phyloP scores from a whole-genome alignment of 1,140 invertebrate genomes.

The Berghia stephanieae region DNA sequence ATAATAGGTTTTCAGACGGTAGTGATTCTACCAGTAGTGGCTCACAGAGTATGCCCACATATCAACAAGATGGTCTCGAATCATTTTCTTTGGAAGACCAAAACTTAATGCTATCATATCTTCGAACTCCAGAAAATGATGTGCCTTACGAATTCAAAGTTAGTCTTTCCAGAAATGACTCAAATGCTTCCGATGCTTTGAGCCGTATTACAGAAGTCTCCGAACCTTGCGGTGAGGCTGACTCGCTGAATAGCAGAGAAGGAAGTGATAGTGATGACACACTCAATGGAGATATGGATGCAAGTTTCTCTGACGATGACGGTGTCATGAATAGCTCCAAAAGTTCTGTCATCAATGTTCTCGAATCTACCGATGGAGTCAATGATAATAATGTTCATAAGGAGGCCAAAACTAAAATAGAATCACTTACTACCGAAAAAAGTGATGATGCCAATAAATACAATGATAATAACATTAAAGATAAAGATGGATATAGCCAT shows the following conservation, averaged over 20 bases:
- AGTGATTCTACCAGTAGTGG: too few relatives aligned
- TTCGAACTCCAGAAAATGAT: background rate
- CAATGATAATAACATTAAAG: too few relatives aligned
- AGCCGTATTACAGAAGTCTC: constrained; percentile 12
- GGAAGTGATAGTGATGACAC: constrained; percentile 25
- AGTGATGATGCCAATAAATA: too few relatives aligned
- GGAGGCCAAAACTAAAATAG: background rate
- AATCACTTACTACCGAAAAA: background rate
- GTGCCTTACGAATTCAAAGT: background rate
- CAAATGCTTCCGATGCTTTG: constrained; percentile 6
- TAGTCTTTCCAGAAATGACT: background rate
- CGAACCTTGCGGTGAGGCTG: constrained; percentile 16
- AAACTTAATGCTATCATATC: too few relatives aligned
- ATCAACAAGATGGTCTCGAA: too few relatives aligned
- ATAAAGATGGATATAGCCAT: too few relatives aligned
- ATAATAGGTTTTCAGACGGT: too few relatives aligned
- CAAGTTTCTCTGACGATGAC: constrained; percentile 17
- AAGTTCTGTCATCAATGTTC: background rate
- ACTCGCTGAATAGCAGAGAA: background rate
- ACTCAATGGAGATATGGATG: background rate
- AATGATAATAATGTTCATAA: background rate
- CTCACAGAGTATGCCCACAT: too few relatives aligned
- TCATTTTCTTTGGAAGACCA: too few relatives aligned
- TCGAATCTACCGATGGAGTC: background rate
- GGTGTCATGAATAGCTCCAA: background rate